Percentiles rank a stretch among this genome's conserved stretches.
phyloP scores from a whole-genome alignment of 2,113 vertebrate species.

The Corythornis madagascariensis region DNA sequence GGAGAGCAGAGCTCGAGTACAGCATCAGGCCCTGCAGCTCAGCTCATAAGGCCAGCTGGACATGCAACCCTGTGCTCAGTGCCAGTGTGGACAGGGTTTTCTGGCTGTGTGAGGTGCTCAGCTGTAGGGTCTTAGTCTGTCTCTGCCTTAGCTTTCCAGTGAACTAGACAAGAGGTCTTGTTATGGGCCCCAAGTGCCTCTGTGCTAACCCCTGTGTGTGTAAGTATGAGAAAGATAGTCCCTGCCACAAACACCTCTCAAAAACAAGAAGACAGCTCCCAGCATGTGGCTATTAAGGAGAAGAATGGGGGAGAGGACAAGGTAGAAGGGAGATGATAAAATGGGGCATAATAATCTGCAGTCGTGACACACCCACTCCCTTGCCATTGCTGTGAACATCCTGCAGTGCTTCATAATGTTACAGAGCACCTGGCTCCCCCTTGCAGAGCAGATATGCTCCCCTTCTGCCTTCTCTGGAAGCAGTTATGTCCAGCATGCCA shows the following conservation, averaged over 20 bases:
- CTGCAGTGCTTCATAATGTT: neutral
- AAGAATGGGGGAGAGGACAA: neutral
- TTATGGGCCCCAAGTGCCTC: neutral
- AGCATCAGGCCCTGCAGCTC: neutral
- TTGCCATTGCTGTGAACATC: neutral
- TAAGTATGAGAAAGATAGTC: neutral
- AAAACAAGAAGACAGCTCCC: neutral
- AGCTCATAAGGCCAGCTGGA: neutral
- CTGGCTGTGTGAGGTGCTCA: neutral
- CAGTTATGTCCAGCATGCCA: neutral
- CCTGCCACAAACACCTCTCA: neutral
- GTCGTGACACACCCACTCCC: neutral
- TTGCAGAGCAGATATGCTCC: neutral
- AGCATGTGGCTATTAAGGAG: neutral
- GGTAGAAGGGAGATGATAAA: neutral
- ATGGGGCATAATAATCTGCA: neutral
- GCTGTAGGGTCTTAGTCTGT: neutral
- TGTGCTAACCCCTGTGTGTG: neutral
- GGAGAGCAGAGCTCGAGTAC: accelerated
- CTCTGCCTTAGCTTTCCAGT: neutral
- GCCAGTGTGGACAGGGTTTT: neutral
- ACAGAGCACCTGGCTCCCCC: neutral
- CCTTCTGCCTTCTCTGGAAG: neutral
- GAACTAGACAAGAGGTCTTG: neutral
- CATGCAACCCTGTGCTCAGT: neutral